These are phyloP conservation scores for Leucania comma DNA, from an alignment of 2,888 invertebrate species.

Conservation along the genomic window DNA sequence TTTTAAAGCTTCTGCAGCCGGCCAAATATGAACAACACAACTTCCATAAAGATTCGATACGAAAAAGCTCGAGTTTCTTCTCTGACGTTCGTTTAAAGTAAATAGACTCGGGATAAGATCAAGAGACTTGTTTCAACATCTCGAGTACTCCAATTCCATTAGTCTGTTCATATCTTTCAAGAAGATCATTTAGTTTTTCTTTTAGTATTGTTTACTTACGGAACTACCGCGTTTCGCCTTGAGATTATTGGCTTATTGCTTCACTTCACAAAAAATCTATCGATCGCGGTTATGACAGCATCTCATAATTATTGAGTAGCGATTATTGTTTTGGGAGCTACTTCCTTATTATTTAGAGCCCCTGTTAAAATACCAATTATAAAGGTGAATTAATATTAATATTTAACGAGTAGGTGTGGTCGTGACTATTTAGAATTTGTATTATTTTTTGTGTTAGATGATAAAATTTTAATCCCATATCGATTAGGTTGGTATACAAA, in stretches of 20 bases:
- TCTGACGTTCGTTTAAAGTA: slow-evolving; percentile 35
- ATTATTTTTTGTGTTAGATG: background rate
- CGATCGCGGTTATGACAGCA: slow-evolving; percentile 25
- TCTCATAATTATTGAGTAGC: slow-evolving; percentile 33
- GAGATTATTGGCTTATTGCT: slow-evolving; percentile 36
- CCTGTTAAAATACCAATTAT: slow-evolving; percentile 30
- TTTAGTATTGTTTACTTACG: slow-evolving; percentile 32
- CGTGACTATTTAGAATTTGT: background rate
- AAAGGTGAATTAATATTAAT: slow-evolving; percentile 34
- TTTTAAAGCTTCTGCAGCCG: slow-evolving; percentile 37
- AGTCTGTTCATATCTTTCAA: slow-evolving; percentile 55
- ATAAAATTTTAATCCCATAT: background rate
- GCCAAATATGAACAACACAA: slow-evolving; percentile 27
- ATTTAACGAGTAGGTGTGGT: slow-evolving; percentile 19
- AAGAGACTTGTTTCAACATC: slow-evolving; percentile 48
- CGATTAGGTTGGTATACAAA: background rate
- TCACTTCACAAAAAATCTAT: slow-evolving; percentile 26
- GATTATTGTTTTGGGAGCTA: slow-evolving; percentile 29
- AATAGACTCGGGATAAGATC: slow-evolving; percentile 53
- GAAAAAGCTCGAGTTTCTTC: slow-evolving; percentile 20
- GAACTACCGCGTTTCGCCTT: slow-evolving; percentile 45
- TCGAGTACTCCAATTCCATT: slow-evolving; percentile 61
- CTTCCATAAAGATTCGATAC: background rate
- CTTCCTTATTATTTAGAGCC: slow-evolving; percentile 51
- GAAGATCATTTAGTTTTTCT: slow-evolving; percentile 44